Base-by-base conservation (phyloP, 2,888 invertebrate genomes). In the Eueremaeus valkanovi region DNA sequence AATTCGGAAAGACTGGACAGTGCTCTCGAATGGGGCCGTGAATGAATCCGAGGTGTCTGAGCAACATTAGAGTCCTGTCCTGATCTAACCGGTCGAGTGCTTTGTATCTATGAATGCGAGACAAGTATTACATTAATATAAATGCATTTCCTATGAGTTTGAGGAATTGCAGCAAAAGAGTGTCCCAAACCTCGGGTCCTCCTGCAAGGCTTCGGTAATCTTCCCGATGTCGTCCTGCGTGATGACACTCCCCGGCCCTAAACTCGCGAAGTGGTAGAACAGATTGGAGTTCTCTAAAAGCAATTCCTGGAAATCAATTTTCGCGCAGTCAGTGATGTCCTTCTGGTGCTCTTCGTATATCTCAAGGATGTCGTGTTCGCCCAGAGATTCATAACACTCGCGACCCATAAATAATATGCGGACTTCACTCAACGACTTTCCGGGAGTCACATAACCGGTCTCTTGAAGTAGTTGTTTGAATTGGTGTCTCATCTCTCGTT, bases 301-400 rank as follows among this genome's bases (percentile, higher is more conserved):
- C 74, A 97, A 84, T 84, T 97, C 97, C 86, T 93, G 92, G 82
- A 95, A 91, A 84, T 94, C 93, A 79, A 91, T 90, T 83, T 93
- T 93, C 70, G 95, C 94, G 81, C 91, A 89, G 81, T 92, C 90
- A 82, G 92, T 92, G 79, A 95, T 89, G 82, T 92, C 92, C 81
- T 91, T 87, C 85, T 97, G 96, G 85, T 96, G 95, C 80, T 91
- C 89, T 81, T 95, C 95, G 83, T 96, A 97, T 80, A 97, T 95
- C 81, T 92, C 88, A 82, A 92, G 91, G 81, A 93, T 92, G 82
- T 96, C 95, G 75, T 90, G 89, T 81, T 94, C 94, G 0, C 92
- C 89, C 73, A 97, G 86, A 16, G 92, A 92, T 84, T 95, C 95
- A 83, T 93, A 96, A 82, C 95, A 95, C 83, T 95, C 95, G 55